A percentile compares a stretch with the other conserved stretches of the same genome.
These are phyloP conservation scores for Pseudorasbora parva DNA, from an alignment of 2,113 vertebrate genomes.

Conservation along the genomic window DNA sequence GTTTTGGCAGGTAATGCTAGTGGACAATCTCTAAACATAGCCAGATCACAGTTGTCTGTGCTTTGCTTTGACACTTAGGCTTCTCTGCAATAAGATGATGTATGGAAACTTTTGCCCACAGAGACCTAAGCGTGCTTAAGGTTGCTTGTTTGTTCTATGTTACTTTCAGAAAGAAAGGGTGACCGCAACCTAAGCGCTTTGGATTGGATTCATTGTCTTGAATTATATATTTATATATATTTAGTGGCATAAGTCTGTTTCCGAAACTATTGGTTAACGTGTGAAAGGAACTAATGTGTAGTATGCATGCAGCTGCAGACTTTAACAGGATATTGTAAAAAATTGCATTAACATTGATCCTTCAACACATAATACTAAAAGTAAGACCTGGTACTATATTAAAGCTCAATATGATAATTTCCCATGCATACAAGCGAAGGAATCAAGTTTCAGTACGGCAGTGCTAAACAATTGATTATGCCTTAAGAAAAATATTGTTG, in stretches of 20 bases:
- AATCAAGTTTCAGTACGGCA: background rate
- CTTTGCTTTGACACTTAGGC: background rate
- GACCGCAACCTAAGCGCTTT: constrained; percentile 7
- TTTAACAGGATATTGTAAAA: background rate
- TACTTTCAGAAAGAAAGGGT: constrained; percentile 13
- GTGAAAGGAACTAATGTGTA: background rate
- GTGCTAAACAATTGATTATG: background rate
- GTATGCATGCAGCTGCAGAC: background rate
- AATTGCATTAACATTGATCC: background rate
- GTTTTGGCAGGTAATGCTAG: background rate
- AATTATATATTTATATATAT: background rate
- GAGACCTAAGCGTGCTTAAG: background rate
- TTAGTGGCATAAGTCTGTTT: background rate
- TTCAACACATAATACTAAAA: background rate
- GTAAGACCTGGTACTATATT: background rate
- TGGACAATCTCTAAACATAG: background rate
- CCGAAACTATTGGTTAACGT: background rate
- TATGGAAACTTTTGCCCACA: constrained; percentile 47
- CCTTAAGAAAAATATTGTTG: background rate
- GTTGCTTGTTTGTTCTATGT: constrained; percentile 4
- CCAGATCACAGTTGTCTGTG: background rate
- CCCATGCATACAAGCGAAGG: background rate
- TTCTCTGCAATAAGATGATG: background rate
- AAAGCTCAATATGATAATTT: background rate
- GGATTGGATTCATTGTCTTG: background rate